These are phyloP conservation scores for Sandelia bainsii DNA, from an alignment of 2,797 vertebrate genomes.

Conservation along the genomic window DNA sequence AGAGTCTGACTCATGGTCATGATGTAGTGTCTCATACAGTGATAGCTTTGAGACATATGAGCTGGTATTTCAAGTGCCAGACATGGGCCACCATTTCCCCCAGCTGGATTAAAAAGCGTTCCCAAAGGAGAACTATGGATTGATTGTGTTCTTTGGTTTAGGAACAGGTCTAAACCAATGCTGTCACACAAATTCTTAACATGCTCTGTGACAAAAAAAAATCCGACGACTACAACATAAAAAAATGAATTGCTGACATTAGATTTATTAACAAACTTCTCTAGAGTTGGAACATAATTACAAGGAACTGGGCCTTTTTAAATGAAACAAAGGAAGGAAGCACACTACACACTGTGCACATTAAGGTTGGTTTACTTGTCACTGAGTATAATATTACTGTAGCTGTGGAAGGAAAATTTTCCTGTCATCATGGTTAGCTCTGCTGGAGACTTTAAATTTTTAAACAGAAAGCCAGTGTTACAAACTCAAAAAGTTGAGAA, in stretches of 20 bases:
- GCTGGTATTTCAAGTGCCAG: slow-evolving; percentile 77
- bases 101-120: slow-evolving; percentile 69
- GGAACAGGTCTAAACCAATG: slow-evolving; percentile 54
- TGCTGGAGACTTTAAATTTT: too few relatives aligned
- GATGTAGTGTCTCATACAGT: slow-evolving; percentile 78
- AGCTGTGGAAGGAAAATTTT: too few relatives aligned
- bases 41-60: slow-evolving; percentile 80
- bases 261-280: slow-evolving; percentile 32
- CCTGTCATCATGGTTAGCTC: too few relatives aligned
- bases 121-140: slow-evolving; percentile 69
- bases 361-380: background rate
- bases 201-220: slow-evolving; percentile 36
- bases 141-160: slow-evolving; percentile 69
- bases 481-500: too few relatives aligned
- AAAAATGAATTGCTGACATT: slow-evolving; percentile 29
- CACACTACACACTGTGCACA: background rate
- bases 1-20: slow-evolving; percentile 80
- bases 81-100: slow-evolving; percentile 59
- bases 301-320: background rate
- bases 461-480: too few relatives aligned
- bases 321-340: background rate
- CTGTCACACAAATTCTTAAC: slow-evolving; percentile 47
- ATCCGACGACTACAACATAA: slow-evolving; percentile 16
- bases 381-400: background rate
- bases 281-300: background rate